Conservation (phyloP, 2,888 invertebrate genomes). For the Pantelozetes paolii region DNA sequence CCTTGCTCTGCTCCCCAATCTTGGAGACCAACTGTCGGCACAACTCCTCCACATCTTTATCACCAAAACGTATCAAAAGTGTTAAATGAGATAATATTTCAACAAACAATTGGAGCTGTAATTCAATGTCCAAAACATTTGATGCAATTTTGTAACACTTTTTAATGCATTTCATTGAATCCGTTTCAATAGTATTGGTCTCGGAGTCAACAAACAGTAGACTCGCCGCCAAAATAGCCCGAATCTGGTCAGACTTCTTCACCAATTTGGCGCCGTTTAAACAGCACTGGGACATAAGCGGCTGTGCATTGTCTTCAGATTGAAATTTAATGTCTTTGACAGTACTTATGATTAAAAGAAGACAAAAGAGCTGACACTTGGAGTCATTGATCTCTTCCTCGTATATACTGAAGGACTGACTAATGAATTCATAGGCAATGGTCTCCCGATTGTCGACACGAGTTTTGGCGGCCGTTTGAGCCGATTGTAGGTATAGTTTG, state of each 20-base stretch:
- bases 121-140: constrained; percentile 94
- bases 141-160: constrained; percentile 91
- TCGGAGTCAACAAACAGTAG: constrained; percentile 34
- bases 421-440: constrained; percentile 96
- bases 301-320: constrained; percentile 93
- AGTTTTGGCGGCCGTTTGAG: constrained; percentile 83
- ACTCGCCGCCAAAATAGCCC: constrained; percentile 56
- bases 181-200: constrained; percentile 33
- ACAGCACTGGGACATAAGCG: constrained; percentile 81
- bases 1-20: constrained; percentile 40
- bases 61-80: constrained; percentile 28
- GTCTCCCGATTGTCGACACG: constrained; percentile 92
- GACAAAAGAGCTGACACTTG: constrained; percentile 91
- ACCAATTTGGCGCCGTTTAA: constrained; percentile 63
- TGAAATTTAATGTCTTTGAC: constrained; percentile 93
- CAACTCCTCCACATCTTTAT: constrained; percentile 38
- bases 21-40: constrained; percentile 22
- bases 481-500: constrained; percentile 90
- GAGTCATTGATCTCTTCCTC: constrained; percentile 98
- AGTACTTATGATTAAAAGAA: constrained; percentile 89
- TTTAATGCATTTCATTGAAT: constrained; percentile 70
- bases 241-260: constrained; percentile 96
- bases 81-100: constrained; percentile 80
- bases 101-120: constrained; percentile 91
- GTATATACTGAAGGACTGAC: constrained; percentile 90